Evolutionary conservation across 2,113 vertebrate species (phyloP), one percentile per base, ranked within the genome.

Genomic region (Seriola aureovittata): DNA sequence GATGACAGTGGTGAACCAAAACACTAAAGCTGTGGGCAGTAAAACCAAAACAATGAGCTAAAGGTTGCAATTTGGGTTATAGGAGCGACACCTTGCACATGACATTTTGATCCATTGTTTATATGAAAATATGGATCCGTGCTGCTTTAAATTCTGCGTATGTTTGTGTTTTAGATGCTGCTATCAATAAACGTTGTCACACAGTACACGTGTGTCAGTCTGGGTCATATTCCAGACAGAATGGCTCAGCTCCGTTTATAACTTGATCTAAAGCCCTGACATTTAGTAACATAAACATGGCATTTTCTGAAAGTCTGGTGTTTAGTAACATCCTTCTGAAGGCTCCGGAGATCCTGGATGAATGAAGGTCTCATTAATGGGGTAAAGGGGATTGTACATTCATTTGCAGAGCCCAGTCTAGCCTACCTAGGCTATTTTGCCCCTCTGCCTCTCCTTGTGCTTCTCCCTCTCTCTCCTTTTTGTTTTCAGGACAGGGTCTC

Each of bases 401-500:
- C 25, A 38, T 38, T 72, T 42, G 40, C 8, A 9, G 40, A 36
- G 9, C 8, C 36, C 68, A 38, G 52, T 74, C n/a, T 40, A 5
- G 4, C 58, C 60, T 68, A 84, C 87, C 71, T 77, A 64, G 62
- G 60, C 59, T 74, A 1, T 63, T 59, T 55, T 55, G 68, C 42
- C 85, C 80, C 78, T 62, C 59, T 70, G 54, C 19, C 19, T 69
- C 73, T 84, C 82, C 84, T 82, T 89, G 62, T 80, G 10, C 25
- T 46, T 25, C 69, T 25, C n/a, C 71, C 55, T 76, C 59, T 75
- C 66, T 62, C 42, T 72, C 23, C 48, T 46, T 34, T 36, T 17
- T 86, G 58, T 78, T 88, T 88, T 79, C 77, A 85, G 82, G 80
- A 70, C 75, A 46, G 65, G 38, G 75, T 92, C 90, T 85, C 90